Conservation (phyloP, 2,113 vertebrate genomes). For the Antechinus stuartii region DNA sequence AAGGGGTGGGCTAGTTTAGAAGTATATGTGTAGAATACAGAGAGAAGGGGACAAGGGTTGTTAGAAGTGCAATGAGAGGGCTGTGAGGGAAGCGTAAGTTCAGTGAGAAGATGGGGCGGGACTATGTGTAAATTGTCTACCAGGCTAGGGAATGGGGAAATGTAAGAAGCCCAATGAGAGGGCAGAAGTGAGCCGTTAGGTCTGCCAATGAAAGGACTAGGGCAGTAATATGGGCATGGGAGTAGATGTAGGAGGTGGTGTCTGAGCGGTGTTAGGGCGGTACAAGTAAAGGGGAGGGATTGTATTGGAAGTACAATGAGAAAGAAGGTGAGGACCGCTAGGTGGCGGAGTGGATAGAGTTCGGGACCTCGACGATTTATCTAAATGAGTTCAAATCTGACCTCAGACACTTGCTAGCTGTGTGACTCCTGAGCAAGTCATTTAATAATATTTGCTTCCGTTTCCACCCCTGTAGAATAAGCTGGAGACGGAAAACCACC, state of each 20-base stretch:
- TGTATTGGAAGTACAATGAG: too few relatives aligned
- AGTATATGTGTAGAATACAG: neutral
- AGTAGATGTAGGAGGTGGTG: too few relatives aligned
- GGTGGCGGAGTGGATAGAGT: too few relatives aligned
- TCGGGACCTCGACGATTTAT: too few relatives aligned
- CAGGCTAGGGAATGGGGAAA: neutral
- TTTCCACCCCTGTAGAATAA: neutral
- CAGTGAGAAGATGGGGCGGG: neutral
- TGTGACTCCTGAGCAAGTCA: neutral
- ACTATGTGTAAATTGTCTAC: neutral
- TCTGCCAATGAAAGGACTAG: neutral
- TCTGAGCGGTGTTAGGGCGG: neutral
- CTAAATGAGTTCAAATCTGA: neutral
- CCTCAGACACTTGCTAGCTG: neutral
- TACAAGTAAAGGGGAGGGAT: neutral
- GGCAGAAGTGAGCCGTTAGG: neutral
- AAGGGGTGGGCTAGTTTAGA: neutral
- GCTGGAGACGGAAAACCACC: too few relatives aligned
- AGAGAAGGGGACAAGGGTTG: neutral
- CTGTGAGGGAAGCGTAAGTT: neutral
- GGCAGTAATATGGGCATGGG: neutral
- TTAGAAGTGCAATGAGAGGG: neutral
- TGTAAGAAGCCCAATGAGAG: neutral
- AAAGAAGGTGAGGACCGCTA: fast-evolving
- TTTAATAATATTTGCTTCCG: neutral